Conservation (phyloP, 1,140 invertebrate genomes). For the Polypedilum pembai region DNA sequence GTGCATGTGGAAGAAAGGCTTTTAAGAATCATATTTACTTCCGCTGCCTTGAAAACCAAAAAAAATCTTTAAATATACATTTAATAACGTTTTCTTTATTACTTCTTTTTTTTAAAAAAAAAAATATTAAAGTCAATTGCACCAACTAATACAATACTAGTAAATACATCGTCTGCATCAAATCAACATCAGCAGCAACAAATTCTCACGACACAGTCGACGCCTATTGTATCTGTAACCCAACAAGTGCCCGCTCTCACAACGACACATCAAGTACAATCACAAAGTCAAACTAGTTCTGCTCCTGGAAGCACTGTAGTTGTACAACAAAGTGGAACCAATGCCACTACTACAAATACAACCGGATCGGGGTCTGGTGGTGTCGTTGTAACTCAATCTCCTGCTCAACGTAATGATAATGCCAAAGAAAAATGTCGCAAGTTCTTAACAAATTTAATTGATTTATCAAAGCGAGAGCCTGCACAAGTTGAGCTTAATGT, state of each 20-base stretch:
- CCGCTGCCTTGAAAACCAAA: background rate
- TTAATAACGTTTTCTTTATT: background rate
- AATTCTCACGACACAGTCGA: conserved; percentile 16
- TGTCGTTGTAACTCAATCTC: background rate
- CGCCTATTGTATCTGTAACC: background rate
- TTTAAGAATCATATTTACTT: background rate
- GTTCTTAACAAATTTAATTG: conserved; percentile 92
- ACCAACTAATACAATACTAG: conserved; percentile 4
- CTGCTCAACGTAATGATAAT: conserved; percentile 53
- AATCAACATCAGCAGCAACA: background rate
- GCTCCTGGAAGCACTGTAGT: background rate
- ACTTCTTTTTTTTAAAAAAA: background rate
- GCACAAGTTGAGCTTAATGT: conserved; percentile 89
- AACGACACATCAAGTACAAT: background rate
- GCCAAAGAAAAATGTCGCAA: conserved; percentile 98
- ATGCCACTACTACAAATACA: background rate
- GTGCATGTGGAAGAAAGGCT: background rate
- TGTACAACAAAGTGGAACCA: background rate
- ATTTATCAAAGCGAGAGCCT: conserved; percentile 90
- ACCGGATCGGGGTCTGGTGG: background rate
- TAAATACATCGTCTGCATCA: background rate
- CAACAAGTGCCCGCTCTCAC: conserved; percentile 24
- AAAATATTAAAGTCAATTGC: background rate
- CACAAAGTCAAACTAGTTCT: background rate
- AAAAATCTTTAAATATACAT: background rate